Evolutionary conservation across 2,113 vertebrate species (phyloP).

Genomic region (Leiothrix lutea): DNA sequence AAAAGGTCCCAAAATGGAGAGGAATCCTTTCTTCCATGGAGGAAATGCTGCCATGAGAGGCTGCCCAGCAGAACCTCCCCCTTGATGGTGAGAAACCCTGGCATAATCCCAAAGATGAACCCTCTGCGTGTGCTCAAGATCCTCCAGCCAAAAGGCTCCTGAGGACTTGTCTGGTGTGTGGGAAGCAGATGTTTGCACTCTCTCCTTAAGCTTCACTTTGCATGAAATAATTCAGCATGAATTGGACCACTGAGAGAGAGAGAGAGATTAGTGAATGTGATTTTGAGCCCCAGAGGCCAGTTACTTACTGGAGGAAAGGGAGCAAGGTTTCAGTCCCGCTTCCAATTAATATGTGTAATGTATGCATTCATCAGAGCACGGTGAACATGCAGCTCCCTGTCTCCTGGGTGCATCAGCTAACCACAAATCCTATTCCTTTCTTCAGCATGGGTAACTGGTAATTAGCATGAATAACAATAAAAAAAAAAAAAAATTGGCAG

Average conservation of each 20-base stretch:
- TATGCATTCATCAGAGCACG: neutral
- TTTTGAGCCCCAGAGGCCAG: conserved; percentile 30
- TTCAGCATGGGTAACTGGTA: neutral
- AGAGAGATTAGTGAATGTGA: conserved; percentile 25
- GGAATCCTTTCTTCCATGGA: neutral
- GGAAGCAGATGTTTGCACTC: neutral
- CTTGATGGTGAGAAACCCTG: neutral
- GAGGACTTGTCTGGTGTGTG: neutral
- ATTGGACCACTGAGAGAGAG: conserved; percentile 26
- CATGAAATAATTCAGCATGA: conserved; percentile 4
- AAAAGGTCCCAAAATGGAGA: neutral
- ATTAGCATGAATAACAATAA: neutral
- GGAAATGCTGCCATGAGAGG: neutral
- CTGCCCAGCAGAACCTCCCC: neutral
- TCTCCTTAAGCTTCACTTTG: neutral
- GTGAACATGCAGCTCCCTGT: neutral
- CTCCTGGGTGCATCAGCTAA: neutral
- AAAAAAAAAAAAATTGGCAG: neutral
- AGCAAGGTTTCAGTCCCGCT: neutral
- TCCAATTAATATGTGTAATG: conserved; percentile 12
- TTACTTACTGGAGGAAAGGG: neutral
- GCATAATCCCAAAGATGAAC: neutral
- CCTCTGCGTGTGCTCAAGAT: fast-evolving
- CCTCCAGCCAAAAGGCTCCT: neutral
- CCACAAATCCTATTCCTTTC: neutral